These are phyloP conservation scores for Cervus canadensis DNA, from an alignment of 2,113 vertebrate species.

Conservation along the genomic window DNA sequence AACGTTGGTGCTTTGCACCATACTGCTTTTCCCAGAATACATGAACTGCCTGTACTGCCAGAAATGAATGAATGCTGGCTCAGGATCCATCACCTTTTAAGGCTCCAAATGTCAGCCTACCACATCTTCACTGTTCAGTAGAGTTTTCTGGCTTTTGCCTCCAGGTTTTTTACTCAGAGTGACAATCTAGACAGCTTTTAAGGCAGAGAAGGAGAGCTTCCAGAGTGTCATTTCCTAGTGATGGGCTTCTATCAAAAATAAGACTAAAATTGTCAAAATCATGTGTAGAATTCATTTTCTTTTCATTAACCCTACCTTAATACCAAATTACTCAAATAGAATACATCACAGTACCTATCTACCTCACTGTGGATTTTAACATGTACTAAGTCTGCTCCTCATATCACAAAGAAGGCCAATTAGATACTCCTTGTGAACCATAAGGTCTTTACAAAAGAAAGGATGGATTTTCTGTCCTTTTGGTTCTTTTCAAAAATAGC, in stretches of 20 bases:
- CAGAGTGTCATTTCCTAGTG: neutral
- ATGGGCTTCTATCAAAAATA: neutral
- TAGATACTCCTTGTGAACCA: neutral
- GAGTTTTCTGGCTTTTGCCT: neutral
- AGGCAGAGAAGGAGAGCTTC: neutral
- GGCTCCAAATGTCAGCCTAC: neutral
- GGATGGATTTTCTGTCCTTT: neutral
- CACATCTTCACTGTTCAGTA: neutral
- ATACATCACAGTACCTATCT: neutral
- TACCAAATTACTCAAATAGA: neutral
- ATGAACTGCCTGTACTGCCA: neutral
- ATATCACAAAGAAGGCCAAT: neutral
- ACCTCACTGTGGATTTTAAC: neutral
- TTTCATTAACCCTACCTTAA: neutral
- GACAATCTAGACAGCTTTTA: neutral
- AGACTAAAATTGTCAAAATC: constrained; percentile 12
- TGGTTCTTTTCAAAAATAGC: neutral
- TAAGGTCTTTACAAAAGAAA: neutral
- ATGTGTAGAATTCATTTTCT: constrained; percentile 29
- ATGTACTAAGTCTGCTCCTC: neutral
- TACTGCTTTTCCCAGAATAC: neutral
- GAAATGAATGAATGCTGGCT: neutral
- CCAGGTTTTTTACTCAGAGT: neutral
- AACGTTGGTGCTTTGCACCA: neutral
- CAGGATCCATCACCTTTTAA: neutral